These are phyloP conservation scores for Oryzias woworae DNA, from an alignment of 2,113 vertebrate species.

Conservation along the genomic window DNA sequence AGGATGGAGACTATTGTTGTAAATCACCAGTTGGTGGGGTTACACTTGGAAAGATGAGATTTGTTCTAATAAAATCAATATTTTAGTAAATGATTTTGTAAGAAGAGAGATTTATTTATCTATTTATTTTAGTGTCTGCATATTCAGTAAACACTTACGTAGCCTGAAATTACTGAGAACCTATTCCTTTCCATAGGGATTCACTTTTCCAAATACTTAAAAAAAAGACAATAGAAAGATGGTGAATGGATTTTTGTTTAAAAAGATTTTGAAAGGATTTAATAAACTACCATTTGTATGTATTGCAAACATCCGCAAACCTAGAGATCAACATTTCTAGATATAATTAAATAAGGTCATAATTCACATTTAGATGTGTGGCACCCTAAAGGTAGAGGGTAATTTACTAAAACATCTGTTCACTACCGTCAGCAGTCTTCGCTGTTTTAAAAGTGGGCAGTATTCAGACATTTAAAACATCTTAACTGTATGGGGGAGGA, in stretches of 20 bases:
- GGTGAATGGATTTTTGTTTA: neutral
- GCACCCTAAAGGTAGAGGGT: neutral
- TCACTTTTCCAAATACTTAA: slow-evolving; percentile 17
- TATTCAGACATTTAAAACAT: neutral
- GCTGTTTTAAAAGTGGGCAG: neutral
- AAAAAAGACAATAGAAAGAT: slow-evolving; percentile 12
- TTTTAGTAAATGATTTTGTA: too few species aligned
- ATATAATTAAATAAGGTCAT: neutral
- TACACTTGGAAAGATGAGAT: too few species aligned
- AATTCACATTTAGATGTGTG: neutral
- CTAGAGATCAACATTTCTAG: neutral
- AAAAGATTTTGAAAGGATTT: too few species aligned
- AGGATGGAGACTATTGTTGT: too few species aligned
- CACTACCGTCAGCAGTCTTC: neutral
- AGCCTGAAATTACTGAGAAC: neutral
- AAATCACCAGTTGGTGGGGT: too few species aligned
- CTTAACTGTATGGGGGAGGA: neutral
- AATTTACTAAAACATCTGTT: neutral
- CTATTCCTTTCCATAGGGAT: slow-evolving; percentile 3
- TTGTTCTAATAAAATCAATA: too few species aligned
- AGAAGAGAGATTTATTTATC: slow-evolving; percentile 12
- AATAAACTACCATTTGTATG: too few species aligned
- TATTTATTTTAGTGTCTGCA: slow-evolving; percentile 14
- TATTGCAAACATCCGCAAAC: too few species aligned
- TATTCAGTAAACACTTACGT: slow-evolving; percentile 14